Base-by-base conservation (phyloP, 2,888 invertebrate genomes). In the Xestia ashworthii region DNA sequence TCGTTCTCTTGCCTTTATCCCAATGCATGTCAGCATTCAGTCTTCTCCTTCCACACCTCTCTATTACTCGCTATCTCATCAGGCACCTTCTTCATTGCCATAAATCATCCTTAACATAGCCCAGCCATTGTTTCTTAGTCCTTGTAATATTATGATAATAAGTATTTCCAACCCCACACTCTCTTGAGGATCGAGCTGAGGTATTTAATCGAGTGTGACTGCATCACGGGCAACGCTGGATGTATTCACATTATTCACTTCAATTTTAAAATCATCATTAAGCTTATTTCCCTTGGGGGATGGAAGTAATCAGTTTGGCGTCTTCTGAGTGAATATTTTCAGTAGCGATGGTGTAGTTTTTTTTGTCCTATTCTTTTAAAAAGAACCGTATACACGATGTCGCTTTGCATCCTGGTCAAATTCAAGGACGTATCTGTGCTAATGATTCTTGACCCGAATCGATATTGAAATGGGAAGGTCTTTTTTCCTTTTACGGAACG, bases 231-330 rank as follows among this genome's bases (percentile, higher is more conserved):
- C n/a, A 53, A 74, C 38, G 25, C 44, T 41, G 38, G 62, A 70
- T 50, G 22, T 67, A 60, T 55, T 55, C 66, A 67, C 66, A 62
- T 71, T 66, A 48, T 76, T 60, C 74, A 48, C 25, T 48, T 68
- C 73, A 25, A 46, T 71, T 71, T 84, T 74, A 60, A 83, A 71
- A 80, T 69, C 44, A 80, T 65, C 75, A 66, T 71, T 84, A 60
- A 19, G 38, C 41, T 80, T 71, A 74, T 80, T 84, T 80, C 84
- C 65, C 55, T 55, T 9, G 84, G 25, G 60, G 32, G 0, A 58
- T 19, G 41, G 14, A 53, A 82, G 65, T 80, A 80, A 80, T 75
- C 68, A 74, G 65, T 75, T 80, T 80, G 22, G n/a, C 25, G 53
- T 68, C 71, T 69, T 78, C 32, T 16, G 50, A 53, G 41, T 83